These are phyloP conservation scores for Ctena decussata DNA, from an alignment of 2,888 invertebrate genomes.

Conservation along the genomic window DNA sequence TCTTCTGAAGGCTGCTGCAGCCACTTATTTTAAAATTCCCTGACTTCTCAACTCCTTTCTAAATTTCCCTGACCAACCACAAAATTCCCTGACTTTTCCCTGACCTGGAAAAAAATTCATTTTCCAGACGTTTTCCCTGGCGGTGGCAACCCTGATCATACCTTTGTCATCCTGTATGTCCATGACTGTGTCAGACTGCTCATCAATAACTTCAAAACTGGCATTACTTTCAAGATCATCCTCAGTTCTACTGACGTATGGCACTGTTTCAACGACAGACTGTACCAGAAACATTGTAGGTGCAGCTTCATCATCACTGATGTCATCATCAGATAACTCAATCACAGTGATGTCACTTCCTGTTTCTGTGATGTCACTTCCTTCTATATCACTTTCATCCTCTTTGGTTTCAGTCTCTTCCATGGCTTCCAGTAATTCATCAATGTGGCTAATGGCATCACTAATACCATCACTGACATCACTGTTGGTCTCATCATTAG, in stretches of 20 bases:
- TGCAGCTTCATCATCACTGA: conserved; percentile 40
- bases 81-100: no score
- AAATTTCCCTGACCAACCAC: no score
- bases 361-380: conserved; percentile 25
- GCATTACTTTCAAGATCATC: conserved; percentile 6
- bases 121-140: not conserved
- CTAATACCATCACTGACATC: not conserved
- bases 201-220: not conserved
- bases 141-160: not conserved
- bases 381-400: not conserved
- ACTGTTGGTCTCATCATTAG: conserved; percentile 7
- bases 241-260: not conserved
- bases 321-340: conserved; percentile 44
- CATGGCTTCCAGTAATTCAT: not conserved
- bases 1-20: no score
- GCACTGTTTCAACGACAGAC: not conserved
- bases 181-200: not conserved
- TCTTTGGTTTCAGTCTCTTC: not conserved
- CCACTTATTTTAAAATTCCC: no score
- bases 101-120: no score
- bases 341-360: conserved; percentile 66
- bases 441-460: not conserved
- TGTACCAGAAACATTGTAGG: conserved; percentile 15
- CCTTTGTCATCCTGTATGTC: no score
- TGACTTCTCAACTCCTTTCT: no score